Percentiles rank a stretch among this genome's conserved stretches.
phyloP scores from a whole-genome alignment of 1,140 invertebrate species.

The Aphis craccivora region DNA sequence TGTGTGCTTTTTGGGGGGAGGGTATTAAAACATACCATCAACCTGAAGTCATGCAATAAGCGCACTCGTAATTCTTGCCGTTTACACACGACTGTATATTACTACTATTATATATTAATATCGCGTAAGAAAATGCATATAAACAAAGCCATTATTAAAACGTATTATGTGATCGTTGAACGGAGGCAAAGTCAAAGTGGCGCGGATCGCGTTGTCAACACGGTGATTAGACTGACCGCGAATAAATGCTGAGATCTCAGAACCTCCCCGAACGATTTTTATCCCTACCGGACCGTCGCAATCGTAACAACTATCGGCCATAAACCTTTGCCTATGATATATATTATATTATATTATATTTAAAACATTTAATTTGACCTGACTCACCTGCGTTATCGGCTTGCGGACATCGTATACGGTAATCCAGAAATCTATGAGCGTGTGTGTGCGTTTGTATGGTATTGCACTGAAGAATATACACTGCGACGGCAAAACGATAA shows the following conservation, averaged over 20 bases:
- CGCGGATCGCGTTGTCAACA: not conserved
- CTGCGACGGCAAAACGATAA: not conserved
- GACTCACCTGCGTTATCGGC: not conserved
- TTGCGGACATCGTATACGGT: not conserved
- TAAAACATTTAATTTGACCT: no score
- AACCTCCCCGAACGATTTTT: no score
- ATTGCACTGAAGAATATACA: not conserved
- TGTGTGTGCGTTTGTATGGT: no score
- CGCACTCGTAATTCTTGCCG: not conserved
- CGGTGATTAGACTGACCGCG: not conserved
- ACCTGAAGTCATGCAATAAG: not conserved
- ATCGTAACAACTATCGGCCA: not conserved
- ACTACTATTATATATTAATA: no score
- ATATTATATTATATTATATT: no score
- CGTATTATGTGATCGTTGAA: not conserved
- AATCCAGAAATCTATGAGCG: not conserved
- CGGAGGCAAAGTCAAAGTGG: not conserved
- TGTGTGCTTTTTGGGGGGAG: not conserved
- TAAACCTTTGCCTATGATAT: not conserved
- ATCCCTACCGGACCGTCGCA: not conserved
- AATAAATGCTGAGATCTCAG: not conserved
- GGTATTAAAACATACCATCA: no score
- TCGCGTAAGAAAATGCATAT: no score
- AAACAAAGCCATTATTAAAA: not conserved
- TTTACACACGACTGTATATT: not conserved